These are phyloP conservation scores for Nixonia krombeini DNA, from an alignment of 1,140 invertebrate genomes.

Conservation along the genomic window DNA sequence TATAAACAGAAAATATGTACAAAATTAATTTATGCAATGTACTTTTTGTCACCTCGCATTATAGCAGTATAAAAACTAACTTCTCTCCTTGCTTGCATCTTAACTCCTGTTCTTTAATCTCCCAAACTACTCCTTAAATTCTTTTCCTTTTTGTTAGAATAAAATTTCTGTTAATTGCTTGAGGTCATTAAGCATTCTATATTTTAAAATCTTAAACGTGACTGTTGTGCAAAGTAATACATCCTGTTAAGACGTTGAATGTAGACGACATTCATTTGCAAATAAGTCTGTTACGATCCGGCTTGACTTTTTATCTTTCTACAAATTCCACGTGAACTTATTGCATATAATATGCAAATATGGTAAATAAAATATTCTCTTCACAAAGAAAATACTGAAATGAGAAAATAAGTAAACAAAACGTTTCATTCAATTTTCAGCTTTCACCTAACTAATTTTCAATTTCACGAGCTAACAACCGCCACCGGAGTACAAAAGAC, in stretches of 20 bases:
- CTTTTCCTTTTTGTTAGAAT: slow-evolving; percentile 18
- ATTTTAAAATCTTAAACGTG: slow-evolving; percentile 9
- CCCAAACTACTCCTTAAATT: slow-evolving; percentile 9
- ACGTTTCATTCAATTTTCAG: too few species aligned
- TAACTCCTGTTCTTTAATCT: slow-evolving; percentile 16
- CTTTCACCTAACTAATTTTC: too few species aligned
- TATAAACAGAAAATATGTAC: not conserved
- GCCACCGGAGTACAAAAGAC: not conserved
- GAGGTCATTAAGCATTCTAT: slow-evolving; percentile 21
- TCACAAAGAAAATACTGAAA: too few species aligned
- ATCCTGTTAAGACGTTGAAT: too few species aligned
- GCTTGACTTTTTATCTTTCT: too few species aligned
- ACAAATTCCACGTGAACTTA: too few species aligned
- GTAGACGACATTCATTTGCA: too few species aligned
- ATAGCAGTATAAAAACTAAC: not conserved
- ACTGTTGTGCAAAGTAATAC: slow-evolving; percentile 7
- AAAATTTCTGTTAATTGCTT: slow-evolving; percentile 21
- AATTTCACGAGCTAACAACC: not conserved
- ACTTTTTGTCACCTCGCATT: not conserved
- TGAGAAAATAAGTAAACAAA: too few species aligned
- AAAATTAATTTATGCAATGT: not conserved
- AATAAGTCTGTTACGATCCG: too few species aligned
- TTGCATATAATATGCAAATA: too few species aligned
- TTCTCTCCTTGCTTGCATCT: slow-evolving; percentile 7
- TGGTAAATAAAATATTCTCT: too few species aligned